phyloP scores from a whole-genome alignment of 2,888 invertebrate genomes.

The Thysanoteuthis rhombus region DNA sequence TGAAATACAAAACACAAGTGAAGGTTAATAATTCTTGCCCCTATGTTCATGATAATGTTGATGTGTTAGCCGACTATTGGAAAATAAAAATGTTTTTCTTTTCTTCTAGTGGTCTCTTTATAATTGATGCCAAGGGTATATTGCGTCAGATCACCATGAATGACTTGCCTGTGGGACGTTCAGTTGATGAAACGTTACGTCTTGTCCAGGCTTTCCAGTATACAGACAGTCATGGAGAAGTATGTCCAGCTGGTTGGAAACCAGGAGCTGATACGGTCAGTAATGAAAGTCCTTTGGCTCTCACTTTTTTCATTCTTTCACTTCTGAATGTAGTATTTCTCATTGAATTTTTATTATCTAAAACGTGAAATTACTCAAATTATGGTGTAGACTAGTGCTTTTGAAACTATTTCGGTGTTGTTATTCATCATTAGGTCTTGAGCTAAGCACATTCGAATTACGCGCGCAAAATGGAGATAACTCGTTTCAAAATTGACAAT shows the following conservation, averaged over 20 bases:
- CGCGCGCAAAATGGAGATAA: no score
- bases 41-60: no score
- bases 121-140: constrained; percentile 88
- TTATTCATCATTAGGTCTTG: no score
- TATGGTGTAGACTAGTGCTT: no score
- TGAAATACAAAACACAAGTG: no score
- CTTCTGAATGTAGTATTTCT: neutral
- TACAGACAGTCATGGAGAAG: constrained; percentile 78
- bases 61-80: neutral
- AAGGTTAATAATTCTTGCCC: no score
- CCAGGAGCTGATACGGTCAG: constrained; percentile 90
- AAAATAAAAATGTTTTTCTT: no score
- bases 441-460: no score
- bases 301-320: neutral
- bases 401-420: no score
- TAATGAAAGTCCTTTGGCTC: neutral
- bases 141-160: constrained; percentile 96
- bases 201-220: constrained; percentile 94
- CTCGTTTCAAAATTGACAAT: no score
- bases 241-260: constrained; percentile 93
- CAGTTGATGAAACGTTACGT: constrained; percentile 92
- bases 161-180: constrained; percentile 83
- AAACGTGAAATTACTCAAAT: no score
- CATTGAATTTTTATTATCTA: no score
- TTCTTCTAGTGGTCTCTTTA: constrained; percentile 82